phyloP scores from a whole-genome alignment of 37 sponge, comb jelly and placozoan genomes.

The Ephydatia muelleri region DNA sequence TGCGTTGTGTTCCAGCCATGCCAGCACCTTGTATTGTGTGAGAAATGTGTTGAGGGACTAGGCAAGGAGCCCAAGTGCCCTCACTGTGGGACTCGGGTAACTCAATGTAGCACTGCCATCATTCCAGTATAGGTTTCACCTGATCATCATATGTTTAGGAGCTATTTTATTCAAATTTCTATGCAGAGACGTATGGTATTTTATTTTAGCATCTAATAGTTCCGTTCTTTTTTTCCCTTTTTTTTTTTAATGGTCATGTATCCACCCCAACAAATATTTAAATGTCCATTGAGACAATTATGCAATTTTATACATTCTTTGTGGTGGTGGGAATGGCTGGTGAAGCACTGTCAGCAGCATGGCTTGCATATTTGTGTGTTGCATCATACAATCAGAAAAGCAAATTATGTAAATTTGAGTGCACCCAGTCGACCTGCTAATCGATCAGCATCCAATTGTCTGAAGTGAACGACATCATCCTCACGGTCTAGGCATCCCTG shows the following conservation, averaged over 20 bases:
- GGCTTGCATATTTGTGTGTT: background rate
- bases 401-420: background rate
- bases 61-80: constrained; percentile 52
- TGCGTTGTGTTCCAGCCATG: constrained; percentile 79
- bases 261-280: background rate
- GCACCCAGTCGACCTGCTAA: background rate
- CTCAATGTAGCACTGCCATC: constrained; percentile 31
- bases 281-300: background rate
- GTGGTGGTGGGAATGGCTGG: background rate
- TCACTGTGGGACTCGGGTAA: constrained; percentile 63
- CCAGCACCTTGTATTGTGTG: constrained; percentile 82
- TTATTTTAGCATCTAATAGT: background rate
- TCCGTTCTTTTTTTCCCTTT: constrained; percentile 12
- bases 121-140: constrained; percentile 24
- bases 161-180: background rate
- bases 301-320: background rate
- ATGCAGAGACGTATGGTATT: background rate
- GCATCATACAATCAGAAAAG: background rate
- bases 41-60: constrained; percentile 64
- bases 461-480: constrained; percentile 70
- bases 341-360: background rate
- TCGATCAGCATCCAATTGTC: constrained; percentile 66
- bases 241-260: background rate
- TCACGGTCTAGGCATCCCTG: constrained; percentile 58
- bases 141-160: background rate